These are phyloP conservation scores for Asteroscopus sphinx DNA, from an alignment of 2,888 invertebrate species.

Conservation along the genomic window DNA sequence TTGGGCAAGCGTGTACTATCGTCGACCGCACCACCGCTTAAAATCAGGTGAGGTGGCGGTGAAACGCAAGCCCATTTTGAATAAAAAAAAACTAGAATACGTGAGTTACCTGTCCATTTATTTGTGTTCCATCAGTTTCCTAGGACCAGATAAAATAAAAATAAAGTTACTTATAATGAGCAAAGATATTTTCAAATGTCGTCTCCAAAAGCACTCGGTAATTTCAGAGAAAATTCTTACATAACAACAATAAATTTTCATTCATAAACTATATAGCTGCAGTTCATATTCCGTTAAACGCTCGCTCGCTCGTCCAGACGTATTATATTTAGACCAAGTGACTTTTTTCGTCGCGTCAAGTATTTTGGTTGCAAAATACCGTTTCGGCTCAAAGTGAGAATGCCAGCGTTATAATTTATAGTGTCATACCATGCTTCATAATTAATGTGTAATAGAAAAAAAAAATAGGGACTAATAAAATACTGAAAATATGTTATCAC, in stretches of 20 bases:
- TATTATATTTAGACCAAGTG: constrained; percentile 73
- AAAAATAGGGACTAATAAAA: constrained; percentile 41
- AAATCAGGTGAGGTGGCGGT: too few relatives aligned
- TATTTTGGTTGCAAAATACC: constrained; percentile 81
- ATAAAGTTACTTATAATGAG: too few relatives aligned
- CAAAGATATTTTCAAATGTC: neutral
- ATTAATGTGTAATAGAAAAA: constrained; percentile 51
- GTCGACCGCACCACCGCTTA: too few relatives aligned
- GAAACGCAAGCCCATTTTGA: too few relatives aligned
- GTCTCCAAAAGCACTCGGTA: neutral
- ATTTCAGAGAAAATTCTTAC: constrained; percentile 53
- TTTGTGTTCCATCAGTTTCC: too few relatives aligned
- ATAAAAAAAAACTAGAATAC: too few relatives aligned
- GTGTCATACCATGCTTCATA: constrained; percentile 43
- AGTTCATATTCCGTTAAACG: constrained; percentile 64
- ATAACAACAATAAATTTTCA: constrained; percentile 69
- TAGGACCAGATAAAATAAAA: too few relatives aligned
- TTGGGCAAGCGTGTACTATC: too few relatives aligned
- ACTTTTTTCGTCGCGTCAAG: constrained; percentile 75
- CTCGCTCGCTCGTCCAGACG: constrained; percentile 71
- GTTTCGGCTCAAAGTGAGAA: constrained; percentile 65
- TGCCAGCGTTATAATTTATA: constrained; percentile 53
- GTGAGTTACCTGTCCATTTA: too few relatives aligned
- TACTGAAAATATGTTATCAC: constrained; percentile 39
- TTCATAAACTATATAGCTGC: constrained; percentile 72